phyloP scores from a whole-genome alignment of 2,113 vertebrate genomes.

The Tachuris rubrigastra region DNA sequence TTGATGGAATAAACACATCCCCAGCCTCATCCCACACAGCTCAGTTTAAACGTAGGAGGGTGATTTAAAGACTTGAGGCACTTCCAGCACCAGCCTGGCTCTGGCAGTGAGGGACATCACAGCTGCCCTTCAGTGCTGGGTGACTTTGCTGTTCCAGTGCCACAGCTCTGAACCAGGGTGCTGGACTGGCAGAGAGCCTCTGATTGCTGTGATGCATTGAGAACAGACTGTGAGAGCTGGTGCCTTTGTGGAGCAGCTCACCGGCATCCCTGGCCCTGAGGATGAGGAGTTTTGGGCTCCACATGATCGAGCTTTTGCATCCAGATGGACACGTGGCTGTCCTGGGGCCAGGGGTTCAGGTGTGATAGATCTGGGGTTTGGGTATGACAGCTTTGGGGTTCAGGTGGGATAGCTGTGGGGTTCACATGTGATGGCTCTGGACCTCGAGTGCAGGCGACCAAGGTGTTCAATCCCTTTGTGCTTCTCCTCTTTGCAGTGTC shows the following conservation, averaged over 20 bases:
- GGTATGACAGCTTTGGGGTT: no score
- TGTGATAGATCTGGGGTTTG: neutral
- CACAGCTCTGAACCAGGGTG: neutral
- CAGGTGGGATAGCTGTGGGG: neutral
- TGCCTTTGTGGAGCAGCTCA: neutral
- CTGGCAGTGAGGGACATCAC: neutral
- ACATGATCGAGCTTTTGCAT: neutral
- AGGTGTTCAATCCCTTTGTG: accelerated
- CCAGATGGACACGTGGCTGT: neutral
- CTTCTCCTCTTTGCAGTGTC: neutral
- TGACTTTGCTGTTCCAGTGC: neutral
- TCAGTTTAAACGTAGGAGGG: accelerated
- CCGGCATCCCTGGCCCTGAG: neutral
- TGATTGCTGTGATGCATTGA: neutral
- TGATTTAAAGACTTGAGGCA: neutral
- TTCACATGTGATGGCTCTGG: neutral
- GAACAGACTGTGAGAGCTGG: neutral
- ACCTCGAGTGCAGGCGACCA: neutral
- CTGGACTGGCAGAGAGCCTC: neutral
- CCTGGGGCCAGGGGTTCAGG: neutral
- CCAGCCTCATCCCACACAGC: neutral
- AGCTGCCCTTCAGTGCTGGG: neutral
- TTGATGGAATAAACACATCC: neutral
- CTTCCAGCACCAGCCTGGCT: neutral
- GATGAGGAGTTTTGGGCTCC: neutral